Evolutionary conservation across 2,888 invertebrate genomes (phyloP).

Genomic region (Drosophila fungiperda): DNA sequence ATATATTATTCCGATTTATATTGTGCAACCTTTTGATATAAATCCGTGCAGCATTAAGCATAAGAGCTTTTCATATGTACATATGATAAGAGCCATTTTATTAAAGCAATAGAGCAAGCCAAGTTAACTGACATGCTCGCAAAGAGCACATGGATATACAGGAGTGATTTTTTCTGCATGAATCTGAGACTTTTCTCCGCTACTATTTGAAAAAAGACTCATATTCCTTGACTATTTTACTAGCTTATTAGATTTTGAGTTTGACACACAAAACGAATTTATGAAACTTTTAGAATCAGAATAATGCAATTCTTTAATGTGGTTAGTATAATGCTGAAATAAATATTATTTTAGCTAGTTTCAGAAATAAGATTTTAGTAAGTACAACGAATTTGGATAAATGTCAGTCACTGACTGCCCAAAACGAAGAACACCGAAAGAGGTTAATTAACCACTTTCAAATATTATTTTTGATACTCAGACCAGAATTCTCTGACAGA

Average conservation of each 20-base stretch:
- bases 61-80: not conserved
- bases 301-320: slow-evolving; percentile 9
- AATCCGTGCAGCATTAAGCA: slow-evolving; percentile 37
- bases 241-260: slow-evolving; percentile 35
- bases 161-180: slow-evolving; percentile 12
- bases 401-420: not conserved
- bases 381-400: too few species aligned
- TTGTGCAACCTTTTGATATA: slow-evolving; percentile 33
- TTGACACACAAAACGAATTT: slow-evolving; percentile 20
- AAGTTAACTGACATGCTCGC: slow-evolving; percentile 47
- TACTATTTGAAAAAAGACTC: not conserved
- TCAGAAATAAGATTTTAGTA: too few species aligned
- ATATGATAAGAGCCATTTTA: slow-evolving; percentile 47
- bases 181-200: slow-evolving; percentile 16
- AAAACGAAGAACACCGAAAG: too few species aligned
- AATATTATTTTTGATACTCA: not conserved
- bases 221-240: slow-evolving; percentile 8
- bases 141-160: not conserved
- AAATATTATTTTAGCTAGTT: too few species aligned
- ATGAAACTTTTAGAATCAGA: not conserved
- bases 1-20: slow-evolving; percentile 33
- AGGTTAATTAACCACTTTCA: not conserved
- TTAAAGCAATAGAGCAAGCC: slow-evolving; percentile 56
- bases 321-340: not conserved
- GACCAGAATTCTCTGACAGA: too few species aligned